phyloP scores from a whole-genome alignment of 2,888 invertebrate genomes.

The Eurytoma adleriae region DNA sequence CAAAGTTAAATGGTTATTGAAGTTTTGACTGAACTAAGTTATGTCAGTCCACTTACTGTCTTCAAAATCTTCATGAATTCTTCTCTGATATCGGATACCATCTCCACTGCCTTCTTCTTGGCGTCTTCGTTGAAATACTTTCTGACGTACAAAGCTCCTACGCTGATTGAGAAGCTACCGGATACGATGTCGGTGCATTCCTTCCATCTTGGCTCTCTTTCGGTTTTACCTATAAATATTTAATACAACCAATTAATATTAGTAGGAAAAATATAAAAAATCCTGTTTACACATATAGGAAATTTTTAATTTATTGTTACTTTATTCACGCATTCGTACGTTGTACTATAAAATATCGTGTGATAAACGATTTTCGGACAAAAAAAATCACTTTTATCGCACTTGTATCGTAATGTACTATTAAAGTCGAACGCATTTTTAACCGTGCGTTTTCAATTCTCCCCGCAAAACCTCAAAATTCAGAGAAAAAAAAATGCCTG shows the following conservation, averaged over 20 bases:
- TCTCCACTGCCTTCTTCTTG: slow-evolving; percentile 88
- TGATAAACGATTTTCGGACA: too few species aligned
- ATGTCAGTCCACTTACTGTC: slow-evolving; percentile 72
- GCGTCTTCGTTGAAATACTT: slow-evolving; percentile 92
- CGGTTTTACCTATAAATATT: slow-evolving; percentile 78
- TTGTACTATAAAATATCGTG: too few species aligned
- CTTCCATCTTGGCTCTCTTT: slow-evolving; percentile 93
- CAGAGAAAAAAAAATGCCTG: too few species aligned
- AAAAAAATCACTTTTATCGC: too few species aligned
- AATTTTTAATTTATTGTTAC: too few species aligned
- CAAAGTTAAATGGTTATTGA: not conserved
- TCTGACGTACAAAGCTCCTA: slow-evolving; percentile 91
- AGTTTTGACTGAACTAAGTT: not conserved
- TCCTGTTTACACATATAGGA: too few species aligned
- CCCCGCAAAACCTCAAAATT: too few species aligned
- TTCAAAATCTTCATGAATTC: slow-evolving; percentile 89
- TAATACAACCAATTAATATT: not conserved
- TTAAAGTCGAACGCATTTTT: too few species aligned
- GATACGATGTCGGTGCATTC: slow-evolving; percentile 91
- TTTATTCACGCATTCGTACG: too few species aligned
- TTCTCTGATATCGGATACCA: slow-evolving; percentile 90
- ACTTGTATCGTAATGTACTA: too few species aligned
- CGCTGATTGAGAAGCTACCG: slow-evolving; percentile 85
- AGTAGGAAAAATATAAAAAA: not conserved
- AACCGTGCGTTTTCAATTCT: too few species aligned